Evolutionary conservation across 2,888 invertebrate species (phyloP), one percentile per base, ranked within the genome.

Genomic region (Campaea margaritaria): DNA sequence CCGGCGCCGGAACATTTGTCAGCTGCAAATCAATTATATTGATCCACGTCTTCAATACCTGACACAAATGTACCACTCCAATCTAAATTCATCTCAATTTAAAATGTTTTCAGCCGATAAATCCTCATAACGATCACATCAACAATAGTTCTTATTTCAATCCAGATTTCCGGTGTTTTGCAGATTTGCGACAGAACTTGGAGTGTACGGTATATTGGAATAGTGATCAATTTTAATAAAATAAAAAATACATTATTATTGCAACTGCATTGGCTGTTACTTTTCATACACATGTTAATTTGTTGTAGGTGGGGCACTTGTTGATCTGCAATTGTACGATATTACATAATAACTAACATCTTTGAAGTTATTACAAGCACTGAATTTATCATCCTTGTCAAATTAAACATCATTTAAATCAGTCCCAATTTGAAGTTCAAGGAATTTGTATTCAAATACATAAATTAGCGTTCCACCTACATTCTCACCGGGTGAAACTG

Each of bases 11-110:
- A 51, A 61, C 60, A 61, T 61, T 61, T 55, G 55, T 56, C 60
- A 61, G 60, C 51, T 56, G 60, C 60, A 56, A 56, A 61, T 61
- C 60, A 61, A 61, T 56, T 56, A 55, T 51, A 56, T 56, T 51
- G 58, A 58, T 49, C 48, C 45, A 54, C 59, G 49, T 50, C 49
- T 54, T 54, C 44, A 39, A 59, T 59, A 59, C 39, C 44, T 45
- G 49, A 54, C 60, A 48, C 60, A 51, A 50, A 52, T 51, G 44
- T 41, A 55, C 50, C 45, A 47, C 46, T 57, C 50, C 36, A 39
- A 38, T 56, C 38, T 56, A 34, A 41, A 47, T 43, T 47, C 42
- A 58, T 51, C 41, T 34, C 41, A 45, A 36, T 47, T 28, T 36
- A 27, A 58, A 56, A 56, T 49, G 13, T 49, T 56, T 49, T 31